These are phyloP conservation scores for Spatulosminthurus flaviceps DNA, from an alignment of 2,888 invertebrate species.

Conservation along the genomic window DNA sequence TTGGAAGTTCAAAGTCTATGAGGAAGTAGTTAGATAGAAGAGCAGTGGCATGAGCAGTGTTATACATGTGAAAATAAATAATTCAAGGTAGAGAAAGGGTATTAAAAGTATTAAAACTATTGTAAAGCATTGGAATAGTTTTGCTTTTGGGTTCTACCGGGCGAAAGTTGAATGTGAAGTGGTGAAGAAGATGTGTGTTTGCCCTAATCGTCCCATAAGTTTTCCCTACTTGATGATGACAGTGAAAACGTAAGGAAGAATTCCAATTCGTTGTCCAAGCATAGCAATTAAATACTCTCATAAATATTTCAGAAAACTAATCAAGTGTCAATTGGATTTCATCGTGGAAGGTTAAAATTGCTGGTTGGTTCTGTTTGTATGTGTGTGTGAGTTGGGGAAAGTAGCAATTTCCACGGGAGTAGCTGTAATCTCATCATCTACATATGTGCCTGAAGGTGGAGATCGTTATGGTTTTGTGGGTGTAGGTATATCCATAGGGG, in stretches of 20 bases:
- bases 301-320: conserved; percentile 64
- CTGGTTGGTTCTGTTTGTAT: conserved; percentile 32
- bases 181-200: neutral
- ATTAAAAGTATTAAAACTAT: neutral
- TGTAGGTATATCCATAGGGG: neutral
- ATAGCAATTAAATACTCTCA: conserved; percentile 63
- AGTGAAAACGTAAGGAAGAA: conserved; percentile 47
- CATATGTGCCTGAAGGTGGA: too few species aligned
- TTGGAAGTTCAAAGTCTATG: neutral
- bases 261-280: conserved; percentile 53
- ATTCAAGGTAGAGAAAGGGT: neutral
- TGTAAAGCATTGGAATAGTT: neutral
- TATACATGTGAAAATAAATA: neutral
- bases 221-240: conserved; percentile 40
- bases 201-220: conserved; percentile 38
- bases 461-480: too few species aligned
- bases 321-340: conserved; percentile 63
- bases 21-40: too few species aligned
- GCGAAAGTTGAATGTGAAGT: neutral
- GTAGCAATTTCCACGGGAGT: neutral
- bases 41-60: neutral
- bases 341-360: conserved; percentile 47
- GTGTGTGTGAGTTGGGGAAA: neutral
- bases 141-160: too few species aligned
- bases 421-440: too few species aligned